A percentile compares a stretch with the other conserved stretches of the same genome.
phyloP scores from a whole-genome alignment of 1,140 invertebrate genomes.

The Rhyzopertha dominica region DNA sequence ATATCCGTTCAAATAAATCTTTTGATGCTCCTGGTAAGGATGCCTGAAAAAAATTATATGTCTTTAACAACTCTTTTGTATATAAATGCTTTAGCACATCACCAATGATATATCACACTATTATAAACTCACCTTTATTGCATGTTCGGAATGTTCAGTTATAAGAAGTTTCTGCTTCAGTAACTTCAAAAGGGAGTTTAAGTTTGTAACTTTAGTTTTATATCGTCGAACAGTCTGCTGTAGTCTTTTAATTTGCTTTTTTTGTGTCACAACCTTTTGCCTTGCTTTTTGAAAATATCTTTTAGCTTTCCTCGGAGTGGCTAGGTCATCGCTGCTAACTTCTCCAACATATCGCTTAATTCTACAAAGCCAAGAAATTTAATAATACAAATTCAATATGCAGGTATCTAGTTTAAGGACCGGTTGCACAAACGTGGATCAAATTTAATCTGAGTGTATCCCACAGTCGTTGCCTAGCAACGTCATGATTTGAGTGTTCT shows the following conservation, averaged over 20 bases:
- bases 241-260: constrained; percentile 8
- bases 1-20: background rate
- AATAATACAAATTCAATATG: no score
- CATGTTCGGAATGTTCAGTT: background rate
- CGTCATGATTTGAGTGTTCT: no score
- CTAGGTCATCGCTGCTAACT: constrained; percentile 9
- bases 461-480: no score
- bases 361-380: constrained; percentile 1
- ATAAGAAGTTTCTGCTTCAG: constrained; percentile 8
- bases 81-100: no score
- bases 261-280: background rate
- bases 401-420: no score
- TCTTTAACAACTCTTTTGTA: no score
- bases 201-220: no score
- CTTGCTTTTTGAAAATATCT: constrained; percentile 3
- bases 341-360: constrained; percentile 10
- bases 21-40: constrained; percentile 4
- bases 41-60: no score
- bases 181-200: background rate
- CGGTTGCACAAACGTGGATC: no score
- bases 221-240: background rate
- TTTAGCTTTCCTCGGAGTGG: constrained; percentile 3
- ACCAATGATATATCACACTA: no score
- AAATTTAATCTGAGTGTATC: no score
- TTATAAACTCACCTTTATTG: no score